A percentile compares a stretch with the other conserved stretches of the same genome.
Conservation (phyloP, 2,797 vertebrate genomes). For the Microhierax caerulescens region DNA sequence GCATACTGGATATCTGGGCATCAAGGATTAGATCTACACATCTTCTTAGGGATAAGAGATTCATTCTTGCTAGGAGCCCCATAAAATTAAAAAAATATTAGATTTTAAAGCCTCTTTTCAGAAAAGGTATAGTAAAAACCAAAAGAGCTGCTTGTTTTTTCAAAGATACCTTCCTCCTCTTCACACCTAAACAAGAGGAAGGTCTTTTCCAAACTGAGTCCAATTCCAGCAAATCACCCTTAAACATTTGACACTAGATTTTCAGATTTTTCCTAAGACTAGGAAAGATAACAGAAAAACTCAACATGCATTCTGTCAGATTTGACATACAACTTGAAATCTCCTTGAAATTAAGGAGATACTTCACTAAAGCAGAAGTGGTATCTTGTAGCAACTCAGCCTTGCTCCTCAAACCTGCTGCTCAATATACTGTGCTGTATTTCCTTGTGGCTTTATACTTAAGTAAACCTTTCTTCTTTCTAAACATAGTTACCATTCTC, state of each 20-base stretch:
- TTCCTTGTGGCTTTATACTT: background rate
- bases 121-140: background rate
- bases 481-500: background rate
- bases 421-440: background rate
- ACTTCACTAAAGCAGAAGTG: background rate
- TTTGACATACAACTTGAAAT: background rate
- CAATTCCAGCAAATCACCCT: background rate
- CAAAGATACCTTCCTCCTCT: background rate
- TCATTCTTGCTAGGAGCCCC: background rate
- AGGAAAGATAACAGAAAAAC: background rate
- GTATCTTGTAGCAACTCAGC: background rate
- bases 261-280: background rate
- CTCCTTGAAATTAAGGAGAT: background rate
- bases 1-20: background rate
- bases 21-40: background rate
- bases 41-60: background rate
- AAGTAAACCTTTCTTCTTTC: background rate
- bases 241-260: background rate
- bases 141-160: background rate
- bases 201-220: background rate
- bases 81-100: background rate
- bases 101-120: background rate
- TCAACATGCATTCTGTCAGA: background rate
- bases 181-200: background rate
- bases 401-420: background rate